A percentile compares a stretch with the other conserved stretches of the same genome.
phyloP scores from a whole-genome alignment of 2,888 invertebrate genomes.

The Zygothrica quintamaculata region DNA sequence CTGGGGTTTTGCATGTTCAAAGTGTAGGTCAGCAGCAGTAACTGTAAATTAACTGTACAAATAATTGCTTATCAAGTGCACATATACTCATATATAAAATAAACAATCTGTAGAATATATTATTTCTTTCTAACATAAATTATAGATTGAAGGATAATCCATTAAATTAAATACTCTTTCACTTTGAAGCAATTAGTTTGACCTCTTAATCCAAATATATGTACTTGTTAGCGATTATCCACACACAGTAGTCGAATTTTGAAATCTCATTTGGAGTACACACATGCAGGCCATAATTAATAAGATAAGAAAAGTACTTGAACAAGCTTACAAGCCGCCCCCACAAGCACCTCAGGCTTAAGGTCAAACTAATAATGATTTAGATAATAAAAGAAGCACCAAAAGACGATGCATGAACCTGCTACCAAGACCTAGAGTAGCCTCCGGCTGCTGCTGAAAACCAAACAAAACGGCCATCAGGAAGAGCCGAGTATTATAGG shows the following conservation, averaged over 20 bases:
- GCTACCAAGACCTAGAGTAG: constrained; percentile 40
- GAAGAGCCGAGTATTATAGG: constrained; percentile 5
- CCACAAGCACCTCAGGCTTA: constrained; percentile 65
- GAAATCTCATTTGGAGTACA: constrained; percentile 20
- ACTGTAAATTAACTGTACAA: constrained; percentile 9
- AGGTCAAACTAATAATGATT: constrained; percentile 81
- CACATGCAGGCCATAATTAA: constrained; percentile 59
- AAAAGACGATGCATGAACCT: constrained; percentile 37
- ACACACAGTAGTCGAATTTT: constrained; percentile 61
- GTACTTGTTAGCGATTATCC: constrained; percentile 29
- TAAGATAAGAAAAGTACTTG: constrained; percentile 64
- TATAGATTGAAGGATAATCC: too few species aligned
- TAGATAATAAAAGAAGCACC: constrained; percentile 65
- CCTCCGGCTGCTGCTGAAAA: constrained; percentile 64
- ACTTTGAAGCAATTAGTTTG: too few species aligned
- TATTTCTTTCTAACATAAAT: too few species aligned
- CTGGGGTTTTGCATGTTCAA: neutral
- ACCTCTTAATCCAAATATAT: too few species aligned
- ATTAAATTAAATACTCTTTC: too few species aligned
- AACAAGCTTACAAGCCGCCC: constrained; percentile 50
- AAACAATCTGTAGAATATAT: too few species aligned
- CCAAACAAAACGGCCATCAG: constrained; percentile 62
- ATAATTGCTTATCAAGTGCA: neutral
- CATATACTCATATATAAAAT: too few species aligned
- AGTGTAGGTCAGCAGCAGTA: neutral